Conservation (phyloP, 1,140 invertebrate species). For the Galleria mellonella region DNA sequence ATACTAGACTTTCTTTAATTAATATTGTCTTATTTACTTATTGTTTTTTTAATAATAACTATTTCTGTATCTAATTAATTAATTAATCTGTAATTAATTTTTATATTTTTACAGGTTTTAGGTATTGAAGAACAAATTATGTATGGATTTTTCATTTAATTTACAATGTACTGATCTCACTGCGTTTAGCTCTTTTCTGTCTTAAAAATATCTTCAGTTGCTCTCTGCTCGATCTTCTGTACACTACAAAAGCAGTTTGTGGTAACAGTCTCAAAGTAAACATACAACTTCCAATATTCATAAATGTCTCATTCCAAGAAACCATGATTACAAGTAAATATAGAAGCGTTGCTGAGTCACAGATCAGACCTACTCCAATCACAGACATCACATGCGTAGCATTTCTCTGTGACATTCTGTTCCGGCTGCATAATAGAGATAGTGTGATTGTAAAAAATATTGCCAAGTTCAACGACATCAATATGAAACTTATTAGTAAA, state of each 20-base stretch:
- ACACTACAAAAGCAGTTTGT: background rate
- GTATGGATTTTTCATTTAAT: too few species aligned
- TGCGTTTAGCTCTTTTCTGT: too few species aligned
- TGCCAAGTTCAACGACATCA: constrained; percentile 2
- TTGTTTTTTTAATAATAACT: too few species aligned
- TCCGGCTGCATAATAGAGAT: constrained; percentile 7
- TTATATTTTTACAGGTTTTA: too few species aligned
- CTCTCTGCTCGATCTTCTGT: background rate
- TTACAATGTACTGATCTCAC: too few species aligned
- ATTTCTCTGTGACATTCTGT: constrained; percentile 4
- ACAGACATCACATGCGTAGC: constrained; percentile 8
- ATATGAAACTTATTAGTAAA: background rate
- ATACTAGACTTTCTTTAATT: too few species aligned
- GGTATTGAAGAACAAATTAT: too few species aligned
- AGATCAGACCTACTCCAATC: constrained; percentile 16
- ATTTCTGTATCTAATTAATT: too few species aligned
- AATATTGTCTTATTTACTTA: too few species aligned
- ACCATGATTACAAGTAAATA: background rate
- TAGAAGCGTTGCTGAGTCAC: constrained; percentile 9
- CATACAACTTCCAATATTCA: background rate
- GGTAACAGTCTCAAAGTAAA: background rate
- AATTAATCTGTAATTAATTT: too few species aligned
- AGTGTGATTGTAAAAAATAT: constrained; percentile 3
- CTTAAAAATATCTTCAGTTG: too few species aligned
- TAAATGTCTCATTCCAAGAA: background rate